Percentiles rank a stretch among this genome's conserved stretches.
Conservation (phyloP, 37 sponge, comb jelly and placozoan species). For the Chondrosia reniformis region DNA sequence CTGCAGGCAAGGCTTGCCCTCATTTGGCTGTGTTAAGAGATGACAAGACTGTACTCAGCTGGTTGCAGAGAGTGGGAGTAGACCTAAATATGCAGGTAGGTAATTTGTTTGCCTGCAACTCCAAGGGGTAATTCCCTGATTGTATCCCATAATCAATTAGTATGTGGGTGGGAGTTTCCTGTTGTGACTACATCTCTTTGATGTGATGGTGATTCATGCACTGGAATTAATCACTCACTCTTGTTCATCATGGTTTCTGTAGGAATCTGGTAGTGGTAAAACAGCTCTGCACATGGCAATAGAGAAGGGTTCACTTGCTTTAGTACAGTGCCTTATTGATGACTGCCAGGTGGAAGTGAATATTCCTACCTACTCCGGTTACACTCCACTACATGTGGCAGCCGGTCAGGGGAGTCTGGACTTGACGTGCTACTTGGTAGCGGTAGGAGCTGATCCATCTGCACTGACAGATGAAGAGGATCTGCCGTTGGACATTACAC, state of each 20-base stretch:
- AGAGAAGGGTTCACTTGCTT: slow-evolving; percentile 47
- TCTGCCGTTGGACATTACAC: slow-evolving; percentile 52
- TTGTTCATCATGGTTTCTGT: not conserved
- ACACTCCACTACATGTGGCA: slow-evolving; percentile 84
- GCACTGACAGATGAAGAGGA: slow-evolving; percentile 66
- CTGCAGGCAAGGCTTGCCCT: slow-evolving; percentile 55
- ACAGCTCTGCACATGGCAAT: slow-evolving; percentile 69
- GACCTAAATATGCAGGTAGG: slow-evolving; percentile 71
- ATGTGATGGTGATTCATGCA: not conserved
- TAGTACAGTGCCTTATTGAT: slow-evolving; percentile 44
- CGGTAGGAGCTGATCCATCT: slow-evolving; percentile 69
- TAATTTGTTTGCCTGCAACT: not conserved
- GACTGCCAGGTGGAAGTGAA: slow-evolving; percentile 65
- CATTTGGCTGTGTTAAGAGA: slow-evolving; percentile 52
- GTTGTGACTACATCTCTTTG: not conserved
- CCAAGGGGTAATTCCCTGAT: not conserved
- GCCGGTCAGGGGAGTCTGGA: slow-evolving; percentile 60
- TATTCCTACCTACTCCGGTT: slow-evolving; percentile 53
- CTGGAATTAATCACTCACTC: not conserved
- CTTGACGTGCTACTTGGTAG: slow-evolving; percentile 54
- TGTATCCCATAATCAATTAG: not conserved
- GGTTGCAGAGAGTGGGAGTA: slow-evolving; percentile 55
- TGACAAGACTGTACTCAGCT: slow-evolving; percentile 40
- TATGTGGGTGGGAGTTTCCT: no score
- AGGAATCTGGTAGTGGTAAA: slow-evolving; percentile 70